Percentiles rank a stretch among this genome's conserved stretches.
These are phyloP conservation scores for Speoplatyrhinus poulsoni DNA, from an alignment of 2,113 vertebrate species.

Conservation along the genomic window DNA sequence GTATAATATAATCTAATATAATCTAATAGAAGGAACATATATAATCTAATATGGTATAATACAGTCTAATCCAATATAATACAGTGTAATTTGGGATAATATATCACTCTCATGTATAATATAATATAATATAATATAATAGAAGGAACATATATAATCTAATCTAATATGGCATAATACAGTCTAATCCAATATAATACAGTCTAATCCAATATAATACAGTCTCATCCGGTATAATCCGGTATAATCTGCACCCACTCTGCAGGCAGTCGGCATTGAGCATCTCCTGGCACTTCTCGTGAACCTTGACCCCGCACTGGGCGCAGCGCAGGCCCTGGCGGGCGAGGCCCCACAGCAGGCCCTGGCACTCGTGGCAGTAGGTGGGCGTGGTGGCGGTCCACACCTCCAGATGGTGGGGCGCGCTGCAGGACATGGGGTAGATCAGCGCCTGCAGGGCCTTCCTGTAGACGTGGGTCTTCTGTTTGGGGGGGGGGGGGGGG, in stretches of 20 bases:
- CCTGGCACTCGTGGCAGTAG: constrained; percentile 98
- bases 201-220: no score
- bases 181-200: background rate
- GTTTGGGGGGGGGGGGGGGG: constrained; percentile 10
- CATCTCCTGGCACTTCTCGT: constrained; percentile 98
- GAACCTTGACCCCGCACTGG: constrained; percentile 97
- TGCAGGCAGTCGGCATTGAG: constrained; percentile 97
- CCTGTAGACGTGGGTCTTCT: constrained; percentile 96
- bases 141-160: no score
- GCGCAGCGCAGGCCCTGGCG: constrained; percentile 95
- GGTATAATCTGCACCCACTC: constrained; percentile 79
- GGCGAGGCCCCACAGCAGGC: constrained; percentile 95
- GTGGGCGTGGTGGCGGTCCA: constrained; percentile 96
- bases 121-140: no score
- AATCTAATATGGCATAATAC: background rate
- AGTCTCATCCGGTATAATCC: no score
- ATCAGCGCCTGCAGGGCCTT: constrained; percentile 97
- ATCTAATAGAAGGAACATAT: no score
- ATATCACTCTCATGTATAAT: no score
- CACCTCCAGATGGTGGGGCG: constrained; percentile 94
- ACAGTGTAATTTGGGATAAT: no score
- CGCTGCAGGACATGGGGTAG: constrained; percentile 98
- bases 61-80: no score
- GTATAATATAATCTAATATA: no score
- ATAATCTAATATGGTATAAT: no score